These are phyloP conservation scores for Orthonychiurus folsomi DNA, from an alignment of 2,888 invertebrate species.

Conservation along the genomic window DNA sequence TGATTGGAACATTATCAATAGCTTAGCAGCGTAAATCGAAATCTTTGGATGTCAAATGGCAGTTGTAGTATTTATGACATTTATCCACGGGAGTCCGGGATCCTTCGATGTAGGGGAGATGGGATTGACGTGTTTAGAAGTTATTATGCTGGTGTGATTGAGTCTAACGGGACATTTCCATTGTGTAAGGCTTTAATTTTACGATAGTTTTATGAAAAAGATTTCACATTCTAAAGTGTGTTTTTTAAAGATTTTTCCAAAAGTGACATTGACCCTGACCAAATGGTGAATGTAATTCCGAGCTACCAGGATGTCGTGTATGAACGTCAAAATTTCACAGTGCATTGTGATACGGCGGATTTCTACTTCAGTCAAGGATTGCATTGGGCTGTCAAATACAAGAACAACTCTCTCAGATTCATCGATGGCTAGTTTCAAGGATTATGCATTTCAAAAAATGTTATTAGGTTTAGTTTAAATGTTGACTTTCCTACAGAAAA, in stretches of 20 bases:
- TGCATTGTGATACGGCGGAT: slow-evolving; percentile 28
- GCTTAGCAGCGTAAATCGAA: slow-evolving; percentile 1
- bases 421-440: slow-evolving; percentile 13
- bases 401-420: slow-evolving; percentile 24
- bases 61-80: slow-evolving; percentile 18
- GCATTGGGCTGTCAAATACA: slow-evolving; percentile 30
- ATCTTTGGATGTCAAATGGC: slow-evolving; percentile 8
- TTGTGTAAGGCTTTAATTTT: not conserved
- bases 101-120: slow-evolving; percentile 37
- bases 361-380: slow-evolving; percentile 34
- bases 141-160: slow-evolving; percentile 26
- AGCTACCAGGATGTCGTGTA: slow-evolving; percentile 18
- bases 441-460: not conserved
- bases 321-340: slow-evolving; percentile 22
- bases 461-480: too few relatives aligned
- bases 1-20: not conserved
- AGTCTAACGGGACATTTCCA: not conserved
- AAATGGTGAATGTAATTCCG: slow-evolving; percentile 24
- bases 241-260: too few relatives aligned
- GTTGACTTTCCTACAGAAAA: too few relatives aligned
- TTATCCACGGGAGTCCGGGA: slow-evolving; percentile 30
- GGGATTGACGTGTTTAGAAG: slow-evolving; percentile 34
- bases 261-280: slow-evolving; percentile 24
- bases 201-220: too few relatives aligned
- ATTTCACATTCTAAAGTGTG: too few relatives aligned